Evolutionary conservation across 2,888 invertebrate genomes (phyloP).

Genomic region (Petrolisthes manimaculis): DNA sequence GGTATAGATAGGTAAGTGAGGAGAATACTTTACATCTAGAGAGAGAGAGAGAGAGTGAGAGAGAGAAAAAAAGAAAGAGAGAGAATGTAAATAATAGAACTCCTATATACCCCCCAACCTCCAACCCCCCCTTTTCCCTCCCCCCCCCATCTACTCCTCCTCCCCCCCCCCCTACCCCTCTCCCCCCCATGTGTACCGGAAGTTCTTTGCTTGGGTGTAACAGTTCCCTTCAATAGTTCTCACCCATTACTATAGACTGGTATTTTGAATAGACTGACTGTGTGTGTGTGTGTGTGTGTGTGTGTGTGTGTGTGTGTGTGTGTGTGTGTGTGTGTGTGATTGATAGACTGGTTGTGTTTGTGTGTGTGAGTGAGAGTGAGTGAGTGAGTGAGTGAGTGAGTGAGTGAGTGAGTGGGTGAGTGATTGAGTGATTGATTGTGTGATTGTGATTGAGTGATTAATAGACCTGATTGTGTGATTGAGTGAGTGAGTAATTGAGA

Average conservation of each 20-base stretch:
- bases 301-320: slow-evolving; percentile 11
- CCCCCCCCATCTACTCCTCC: too few species aligned
- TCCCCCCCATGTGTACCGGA: too few species aligned
- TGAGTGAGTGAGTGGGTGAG: too few species aligned
- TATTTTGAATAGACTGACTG: background rate
- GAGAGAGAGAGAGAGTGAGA: background rate
- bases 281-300: background rate
- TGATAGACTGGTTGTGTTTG: too few species aligned
- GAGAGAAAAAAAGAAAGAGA: background rate
- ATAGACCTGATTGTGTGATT: background rate
- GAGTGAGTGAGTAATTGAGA: background rate
- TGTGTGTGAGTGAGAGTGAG: background rate
- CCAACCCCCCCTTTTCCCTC: too few species aligned
- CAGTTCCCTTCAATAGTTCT: too few species aligned
- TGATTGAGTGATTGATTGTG: background rate
- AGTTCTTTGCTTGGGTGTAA: too few species aligned
- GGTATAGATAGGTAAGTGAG: background rate
- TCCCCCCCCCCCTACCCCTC: too few species aligned
- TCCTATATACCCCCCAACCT: too few species aligned
- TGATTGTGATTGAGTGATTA: background rate
- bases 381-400: background rate
- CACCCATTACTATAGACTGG: too few species aligned
- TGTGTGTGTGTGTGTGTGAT: slow-evolving; percentile 8
- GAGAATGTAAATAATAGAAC: background rate
- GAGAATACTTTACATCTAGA: background rate